Evolutionary conservation across 2,888 invertebrate genomes (phyloP).

Genomic region (Cecidostiba fungosa): DNA sequence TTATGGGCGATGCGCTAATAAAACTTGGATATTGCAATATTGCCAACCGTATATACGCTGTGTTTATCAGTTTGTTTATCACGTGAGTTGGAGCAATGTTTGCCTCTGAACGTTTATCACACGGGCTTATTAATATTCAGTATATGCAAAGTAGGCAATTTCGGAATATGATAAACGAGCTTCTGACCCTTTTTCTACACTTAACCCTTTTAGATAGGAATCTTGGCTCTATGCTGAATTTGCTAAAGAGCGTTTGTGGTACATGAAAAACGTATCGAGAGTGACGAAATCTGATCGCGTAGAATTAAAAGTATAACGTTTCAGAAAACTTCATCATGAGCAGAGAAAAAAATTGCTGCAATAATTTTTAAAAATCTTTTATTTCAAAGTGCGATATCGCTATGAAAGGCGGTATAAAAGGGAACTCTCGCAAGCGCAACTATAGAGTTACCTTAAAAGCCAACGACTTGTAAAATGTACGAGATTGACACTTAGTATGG

Average conservation of each 20-base stretch:
- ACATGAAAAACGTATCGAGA: no score
- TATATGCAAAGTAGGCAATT: neutral
- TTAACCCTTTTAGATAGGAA: neutral
- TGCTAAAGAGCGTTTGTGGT: neutral
- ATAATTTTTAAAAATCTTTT: neutral
- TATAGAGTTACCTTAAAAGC: constrained; percentile 37
- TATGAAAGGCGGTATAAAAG: neutral
- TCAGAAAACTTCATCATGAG: no score
- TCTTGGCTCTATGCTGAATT: neutral
- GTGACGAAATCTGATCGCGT: no score
- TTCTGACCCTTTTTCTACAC: neutral
- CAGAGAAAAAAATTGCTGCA: neutral
- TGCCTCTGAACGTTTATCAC: neutral
- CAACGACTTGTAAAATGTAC: constrained; percentile 41
- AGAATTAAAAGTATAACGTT: no score
- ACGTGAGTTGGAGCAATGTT: neutral
- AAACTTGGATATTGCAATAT: neutral
- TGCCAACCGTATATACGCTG: neutral
- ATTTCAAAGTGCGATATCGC: neutral
- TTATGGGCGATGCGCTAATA: neutral
- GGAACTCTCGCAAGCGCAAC: neutral
- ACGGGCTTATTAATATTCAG: neutral
- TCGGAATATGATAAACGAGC: neutral
- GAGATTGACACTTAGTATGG: constrained; percentile 40
- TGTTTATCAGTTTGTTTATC: neutral